A percentile compares a stretch with the other conserved stretches of the same genome.
Evolutionary conservation across 2,888 invertebrate species (phyloP).

Genomic region (Apodemia zela): DNA sequence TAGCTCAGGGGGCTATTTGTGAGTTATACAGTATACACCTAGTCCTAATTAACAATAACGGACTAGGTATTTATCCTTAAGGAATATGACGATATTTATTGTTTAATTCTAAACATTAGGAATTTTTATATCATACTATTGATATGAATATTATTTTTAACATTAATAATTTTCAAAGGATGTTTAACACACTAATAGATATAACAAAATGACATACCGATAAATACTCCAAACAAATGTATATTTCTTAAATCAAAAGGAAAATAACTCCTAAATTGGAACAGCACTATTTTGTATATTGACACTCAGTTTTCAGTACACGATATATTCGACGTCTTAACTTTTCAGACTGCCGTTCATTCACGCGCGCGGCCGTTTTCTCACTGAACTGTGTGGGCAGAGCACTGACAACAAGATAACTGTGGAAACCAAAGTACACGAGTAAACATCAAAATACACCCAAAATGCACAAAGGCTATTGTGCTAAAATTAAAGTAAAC

Average conservation of each 20-base stretch:
- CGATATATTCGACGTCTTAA: slow-evolving; percentile 11
- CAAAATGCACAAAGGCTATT: slow-evolving; percentile 23
- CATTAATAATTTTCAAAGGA: too few relatives aligned
- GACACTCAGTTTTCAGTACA: slow-evolving; percentile 21
- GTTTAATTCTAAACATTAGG: too few relatives aligned
- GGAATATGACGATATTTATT: too few relatives aligned
- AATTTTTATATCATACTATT: too few relatives aligned
- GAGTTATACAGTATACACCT: too few relatives aligned
- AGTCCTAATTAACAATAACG: too few relatives aligned
- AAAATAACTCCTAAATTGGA: neutral
- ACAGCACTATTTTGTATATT: neutral
- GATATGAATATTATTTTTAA: too few relatives aligned
- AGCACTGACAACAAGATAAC: slow-evolving; percentile 50
- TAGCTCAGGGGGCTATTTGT: too few relatives aligned
- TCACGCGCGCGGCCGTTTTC: slow-evolving; percentile 44
- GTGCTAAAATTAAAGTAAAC: slow-evolving; percentile 12
- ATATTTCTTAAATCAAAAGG: neutral
- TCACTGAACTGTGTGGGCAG: slow-evolving; percentile 16
- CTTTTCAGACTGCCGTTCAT: slow-evolving; percentile 40
- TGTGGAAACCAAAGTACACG: slow-evolving; percentile 39
- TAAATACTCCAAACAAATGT: neutral
- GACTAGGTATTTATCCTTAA: too few relatives aligned
- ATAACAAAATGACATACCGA: neutral
- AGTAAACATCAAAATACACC: slow-evolving; percentile 7
- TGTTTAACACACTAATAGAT: neutral